Percentiles rank a stretch among this genome's conserved stretches.
Conservation (phyloP, 2,888 invertebrate species). For the Drosophila rubida region DNA sequence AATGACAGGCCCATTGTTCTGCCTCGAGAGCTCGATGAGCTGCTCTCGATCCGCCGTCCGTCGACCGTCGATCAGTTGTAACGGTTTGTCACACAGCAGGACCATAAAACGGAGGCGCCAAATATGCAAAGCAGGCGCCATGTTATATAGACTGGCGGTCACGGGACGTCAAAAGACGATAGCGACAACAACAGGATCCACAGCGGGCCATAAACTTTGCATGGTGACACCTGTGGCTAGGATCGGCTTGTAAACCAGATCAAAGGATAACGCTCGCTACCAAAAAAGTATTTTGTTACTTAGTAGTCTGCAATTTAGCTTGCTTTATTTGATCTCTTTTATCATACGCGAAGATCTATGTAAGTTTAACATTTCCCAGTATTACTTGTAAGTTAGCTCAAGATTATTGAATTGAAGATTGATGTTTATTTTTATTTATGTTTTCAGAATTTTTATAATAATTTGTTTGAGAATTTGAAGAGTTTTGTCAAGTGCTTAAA, state of each 20-base stretch:
- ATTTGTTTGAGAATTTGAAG: too few species aligned
- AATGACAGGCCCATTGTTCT: slow-evolving; percentile 64
- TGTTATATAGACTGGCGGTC: background rate
- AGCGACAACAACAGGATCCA: background rate
- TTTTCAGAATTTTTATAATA: too few species aligned
- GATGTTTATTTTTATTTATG: too few species aligned
- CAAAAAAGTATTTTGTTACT: too few species aligned
- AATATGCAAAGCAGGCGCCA: slow-evolving; percentile 53
- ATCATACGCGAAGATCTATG: too few species aligned
- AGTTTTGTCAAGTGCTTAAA: too few species aligned
- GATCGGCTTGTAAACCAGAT: background rate
- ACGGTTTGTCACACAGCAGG: slow-evolving; percentile 29
- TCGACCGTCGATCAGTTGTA: slow-evolving; percentile 4
- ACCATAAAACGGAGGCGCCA: slow-evolving; percentile 45
- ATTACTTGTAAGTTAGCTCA: too few species aligned
- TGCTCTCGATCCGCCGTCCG: background rate
- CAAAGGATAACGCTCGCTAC: background rate
- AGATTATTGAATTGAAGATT: too few species aligned
- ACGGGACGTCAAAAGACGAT: too few species aligned
- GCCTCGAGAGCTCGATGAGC: slow-evolving; percentile 50
- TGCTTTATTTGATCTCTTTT: too few species aligned
- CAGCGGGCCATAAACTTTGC: slow-evolving; percentile 33
- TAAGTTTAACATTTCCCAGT: too few species aligned
- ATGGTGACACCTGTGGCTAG: slow-evolving; percentile 20
- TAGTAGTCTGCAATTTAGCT: too few species aligned